A percentile compares a stretch with the other conserved stretches of the same genome.
These are phyloP conservation scores for Lochmaea crataegi DNA, from an alignment of 2,888 invertebrate genomes.

Conservation along the genomic window DNA sequence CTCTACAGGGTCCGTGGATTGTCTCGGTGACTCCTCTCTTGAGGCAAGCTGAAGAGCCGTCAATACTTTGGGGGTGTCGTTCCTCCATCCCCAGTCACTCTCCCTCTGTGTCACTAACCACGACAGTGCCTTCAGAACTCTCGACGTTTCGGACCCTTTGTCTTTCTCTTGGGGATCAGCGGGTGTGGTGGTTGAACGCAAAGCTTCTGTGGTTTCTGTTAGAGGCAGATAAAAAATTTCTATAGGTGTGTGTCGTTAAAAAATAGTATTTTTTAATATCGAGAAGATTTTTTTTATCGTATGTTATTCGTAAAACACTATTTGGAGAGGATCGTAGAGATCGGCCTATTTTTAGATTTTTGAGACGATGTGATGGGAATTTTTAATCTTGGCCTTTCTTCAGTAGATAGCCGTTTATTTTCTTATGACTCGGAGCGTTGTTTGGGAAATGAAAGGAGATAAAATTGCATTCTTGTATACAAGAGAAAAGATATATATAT, in stretches of 20 bases:
- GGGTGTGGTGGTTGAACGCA: conserved; percentile 42
- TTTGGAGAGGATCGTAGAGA: too few species aligned
- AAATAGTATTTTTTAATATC: too few species aligned
- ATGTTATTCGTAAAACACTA: too few species aligned
- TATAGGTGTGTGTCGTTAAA: too few species aligned
- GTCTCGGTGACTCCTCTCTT: conserved; percentile 55
- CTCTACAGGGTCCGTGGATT: conserved; percentile 72
- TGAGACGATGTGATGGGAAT: background rate
- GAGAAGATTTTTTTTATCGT: too few species aligned
- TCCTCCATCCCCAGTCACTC: conserved; percentile 84
- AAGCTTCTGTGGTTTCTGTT: conserved; percentile 49
- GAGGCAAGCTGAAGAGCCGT: conserved; percentile 78
- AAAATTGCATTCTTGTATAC: too few species aligned
- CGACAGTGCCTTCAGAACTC: conserved; percentile 76
- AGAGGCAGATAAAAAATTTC: background rate
- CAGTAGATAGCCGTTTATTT: background rate
- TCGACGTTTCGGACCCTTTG: conserved; percentile 65
- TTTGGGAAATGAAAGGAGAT: too few species aligned
- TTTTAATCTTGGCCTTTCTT: background rate
- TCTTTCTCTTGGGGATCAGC: conserved; percentile 39
- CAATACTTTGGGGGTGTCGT: conserved; percentile 86
- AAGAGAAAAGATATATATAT: too few species aligned
- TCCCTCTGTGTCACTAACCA: conserved; percentile 64
- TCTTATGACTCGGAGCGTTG: too few species aligned
- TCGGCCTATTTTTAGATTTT: too few species aligned